Base-by-base conservation (phyloP, 92 coral and sea anemone species). In the Paragorgia papillata region DNA sequence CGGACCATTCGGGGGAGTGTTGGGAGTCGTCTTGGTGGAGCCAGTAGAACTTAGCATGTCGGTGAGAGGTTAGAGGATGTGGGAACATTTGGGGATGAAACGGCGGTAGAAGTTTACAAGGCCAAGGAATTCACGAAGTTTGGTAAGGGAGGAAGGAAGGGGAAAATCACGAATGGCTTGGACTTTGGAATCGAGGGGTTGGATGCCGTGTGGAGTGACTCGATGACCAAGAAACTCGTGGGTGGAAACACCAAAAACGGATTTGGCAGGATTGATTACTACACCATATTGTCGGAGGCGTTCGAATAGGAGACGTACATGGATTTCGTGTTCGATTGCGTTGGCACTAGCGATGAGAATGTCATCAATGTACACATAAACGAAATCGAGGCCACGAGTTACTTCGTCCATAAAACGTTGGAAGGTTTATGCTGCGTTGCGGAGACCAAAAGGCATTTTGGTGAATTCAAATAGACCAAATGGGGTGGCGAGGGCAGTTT, bases 371-470 rank as follows among this genome's bases (percentile, higher is more conserved):
- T 56, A 74, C 0, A 53, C 48, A 6, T 3, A 57, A 0, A 56
- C 34, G 25, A 56, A 74, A n/a, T 51, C 66, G 0, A 74, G 27
- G 0, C 51, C 67, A 32, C 67, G 53, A 13, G 41, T 32, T 14
- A 74, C 68, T 74, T 74, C 66, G 26, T 74, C 49, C 0, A 74
- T 74, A 22, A 57, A 74, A 0, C 80, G 67, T 50, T 70, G 77
- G 7, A 70, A 70, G 0, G 74, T 66, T 66, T 66, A 53, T 0
- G 61, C 43, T 0, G 79, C 79, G 64, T 73, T 66, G 26, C 74
- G 74, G 19, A 66, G 55, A 32, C 74, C 74, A 19, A 66, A 66
- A 20, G 74, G 77, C 77, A 69, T 59, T 22, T 59, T 59, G 66
- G 66, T 59, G 66, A 59, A 59, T 28, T 59, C 66, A 59, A 59